Evolutionary conservation across 2,888 invertebrate species (phyloP).

Genomic region (Polyommatus iphigenia): DNA sequence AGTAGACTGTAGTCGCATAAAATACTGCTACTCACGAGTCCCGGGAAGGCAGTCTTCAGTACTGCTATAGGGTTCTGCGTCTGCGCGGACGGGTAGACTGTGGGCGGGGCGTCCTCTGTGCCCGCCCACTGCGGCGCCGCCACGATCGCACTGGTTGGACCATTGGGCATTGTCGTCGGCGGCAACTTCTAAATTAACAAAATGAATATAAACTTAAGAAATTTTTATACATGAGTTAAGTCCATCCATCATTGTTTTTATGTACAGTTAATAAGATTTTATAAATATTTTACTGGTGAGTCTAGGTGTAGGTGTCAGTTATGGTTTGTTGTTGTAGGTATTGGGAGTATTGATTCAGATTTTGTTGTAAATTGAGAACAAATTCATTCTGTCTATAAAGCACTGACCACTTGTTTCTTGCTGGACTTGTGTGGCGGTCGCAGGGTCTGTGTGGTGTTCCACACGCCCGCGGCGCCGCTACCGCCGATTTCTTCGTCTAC

Average conservation of each 20-base stretch:
- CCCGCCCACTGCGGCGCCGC: slow-evolving; percentile 35
- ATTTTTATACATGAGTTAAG: too few relatives aligned
- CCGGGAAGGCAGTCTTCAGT: slow-evolving; percentile 50
- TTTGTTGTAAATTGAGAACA: too few relatives aligned
- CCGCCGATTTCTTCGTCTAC: slow-evolving; percentile 58
- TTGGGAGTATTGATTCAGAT: too few relatives aligned
- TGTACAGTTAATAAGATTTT: too few relatives aligned
- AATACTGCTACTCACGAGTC: slow-evolving; percentile 49
- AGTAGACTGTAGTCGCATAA: too few relatives aligned
- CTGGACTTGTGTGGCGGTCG: slow-evolving; percentile 41
- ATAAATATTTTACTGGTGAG: too few relatives aligned
- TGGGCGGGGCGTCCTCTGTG: slow-evolving; percentile 35
- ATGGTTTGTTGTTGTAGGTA: too few relatives aligned
- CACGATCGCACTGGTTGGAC: not conserved
- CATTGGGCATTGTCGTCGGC: not conserved
- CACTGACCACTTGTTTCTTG: slow-evolving; percentile 40
- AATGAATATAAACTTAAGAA: not conserved
- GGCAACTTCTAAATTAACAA: not conserved
- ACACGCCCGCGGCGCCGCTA: slow-evolving; percentile 46
- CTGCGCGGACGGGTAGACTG: slow-evolving; percentile 42
- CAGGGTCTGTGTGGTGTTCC: slow-evolving; percentile 26
- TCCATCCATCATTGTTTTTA: too few relatives aligned
- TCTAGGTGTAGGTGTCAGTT: too few relatives aligned
- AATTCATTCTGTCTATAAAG: not conserved
- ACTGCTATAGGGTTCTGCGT: slow-evolving; percentile 57